phyloP scores from a whole-genome alignment of 2,113 vertebrate genomes.

The Gnathonemus longibarbis region DNA sequence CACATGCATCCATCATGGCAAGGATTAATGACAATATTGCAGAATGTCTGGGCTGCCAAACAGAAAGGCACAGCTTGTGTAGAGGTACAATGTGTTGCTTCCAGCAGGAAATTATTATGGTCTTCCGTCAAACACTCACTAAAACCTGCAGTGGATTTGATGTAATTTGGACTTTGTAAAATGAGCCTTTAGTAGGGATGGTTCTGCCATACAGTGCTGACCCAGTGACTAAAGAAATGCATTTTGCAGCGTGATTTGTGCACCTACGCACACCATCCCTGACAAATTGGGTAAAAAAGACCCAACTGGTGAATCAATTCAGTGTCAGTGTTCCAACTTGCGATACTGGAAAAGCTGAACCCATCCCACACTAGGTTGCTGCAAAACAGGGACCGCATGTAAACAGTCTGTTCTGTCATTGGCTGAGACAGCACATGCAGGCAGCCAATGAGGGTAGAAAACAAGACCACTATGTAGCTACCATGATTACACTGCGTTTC shows the following conservation, averaged over 20 bases:
- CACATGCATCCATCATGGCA: background rate
- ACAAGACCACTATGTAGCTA: background rate
- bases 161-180: background rate
- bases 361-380: background rate
- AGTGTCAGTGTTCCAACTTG: background rate
- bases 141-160: constrained; percentile 1
- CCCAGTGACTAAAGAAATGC: background rate
- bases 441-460: background rate
- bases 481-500: background rate
- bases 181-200: background rate
- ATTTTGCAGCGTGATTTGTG: background rate
- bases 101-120: constrained; percentile 8
- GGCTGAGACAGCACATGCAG: background rate
- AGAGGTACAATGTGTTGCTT: constrained; percentile 2
- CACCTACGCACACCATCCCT: background rate
- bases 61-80: background rate
- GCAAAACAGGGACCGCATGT: background rate
- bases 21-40: background rate
- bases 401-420: background rate
- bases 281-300: background rate
- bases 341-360: background rate
- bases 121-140: background rate
- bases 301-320: background rate
- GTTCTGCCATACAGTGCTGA: background rate
- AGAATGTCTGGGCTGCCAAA: background rate